Evolutionary conservation across 2,113 vertebrate genomes (phyloP).

Genomic region (Anser cygnoides): DNA sequence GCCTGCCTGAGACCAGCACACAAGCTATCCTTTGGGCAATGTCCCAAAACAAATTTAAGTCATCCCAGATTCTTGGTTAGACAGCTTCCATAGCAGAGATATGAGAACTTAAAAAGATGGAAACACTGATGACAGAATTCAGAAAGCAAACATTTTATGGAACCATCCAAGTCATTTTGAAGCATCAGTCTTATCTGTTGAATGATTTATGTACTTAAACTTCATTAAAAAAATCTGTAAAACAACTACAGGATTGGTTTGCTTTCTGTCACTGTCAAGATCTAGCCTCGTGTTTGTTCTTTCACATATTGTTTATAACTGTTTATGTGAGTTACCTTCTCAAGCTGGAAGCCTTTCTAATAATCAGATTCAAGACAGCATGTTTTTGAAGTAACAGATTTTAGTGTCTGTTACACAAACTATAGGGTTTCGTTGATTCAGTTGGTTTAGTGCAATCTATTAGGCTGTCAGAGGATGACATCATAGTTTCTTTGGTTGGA

Average conservation of each 20-base stretch:
- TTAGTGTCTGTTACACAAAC: neutral
- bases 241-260: neutral
- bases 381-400: neutral
- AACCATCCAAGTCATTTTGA: neutral
- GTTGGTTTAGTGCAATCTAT: neutral
- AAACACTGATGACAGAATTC: neutral
- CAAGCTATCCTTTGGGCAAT: neutral
- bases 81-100: neutral
- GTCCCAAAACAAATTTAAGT: neutral
- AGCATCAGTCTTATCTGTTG: neutral
- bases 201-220: neutral
- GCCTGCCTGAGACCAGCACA: neutral
- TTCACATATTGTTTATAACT: neutral
- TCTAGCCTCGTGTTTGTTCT: neutral
- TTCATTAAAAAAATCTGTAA: neutral
- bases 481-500: neutral
- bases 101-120: neutral
- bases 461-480: slow-evolving; percentile 2
- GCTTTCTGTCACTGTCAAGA: neutral
- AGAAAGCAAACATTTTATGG: neutral
- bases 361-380: neutral
- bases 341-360: neutral
- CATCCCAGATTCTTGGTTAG: neutral
- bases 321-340: neutral
- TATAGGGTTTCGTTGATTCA: neutral